Evolutionary conservation across 2,113 vertebrate genomes (phyloP), one percentile per base, ranked within the genome.

Genomic region (Neodontobutis hainanensis): DNA sequence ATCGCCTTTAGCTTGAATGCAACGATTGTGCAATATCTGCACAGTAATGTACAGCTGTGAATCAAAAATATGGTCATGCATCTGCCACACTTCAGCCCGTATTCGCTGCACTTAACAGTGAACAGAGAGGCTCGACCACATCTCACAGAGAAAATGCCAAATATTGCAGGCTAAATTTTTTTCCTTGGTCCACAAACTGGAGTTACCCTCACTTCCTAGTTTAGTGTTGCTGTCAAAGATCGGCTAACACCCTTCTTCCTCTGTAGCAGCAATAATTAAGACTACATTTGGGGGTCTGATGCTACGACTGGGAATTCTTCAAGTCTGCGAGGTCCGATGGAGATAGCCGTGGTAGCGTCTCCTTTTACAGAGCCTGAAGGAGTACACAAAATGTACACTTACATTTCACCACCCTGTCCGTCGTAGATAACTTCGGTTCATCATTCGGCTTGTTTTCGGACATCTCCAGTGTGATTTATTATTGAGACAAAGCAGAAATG

Each of bases 331-430:
- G 12, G 7, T 43, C 5, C 8, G 47, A 50, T 40, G 14, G 46
- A 38, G 19, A 61, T 36, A 52, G 52, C 35, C 34, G 52, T 38
- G 52, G 12, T 36, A 7, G n/a, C n/a, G 34, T 14, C 32, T 36
- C 19, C 19, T 27, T 27, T 27, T 27, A 27, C 19, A 27, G 19
- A 27, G 47, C 8, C 52, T 1, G n/a, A 14, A 6, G 44, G 46
- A 61, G 44, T 57, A 44, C 9, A 8, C 32, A 36, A 15, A 48
- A 51, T 44, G 71, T 48, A 82, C 85, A 94, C 95, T 95, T 91
- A 98, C 96, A 95, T 96, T 96, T 97, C 88, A 98, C 94, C 92
- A 93, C 95, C 93, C 96, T 93, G 91, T 97, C 96, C 90, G 95
- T 95, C 91, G 96, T 98, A 83, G 96, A 97, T 91, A 98, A 95